Evolutionary conservation across 2,113 vertebrate genomes (phyloP).

Genomic region (Lamprologus sp.): DNA sequence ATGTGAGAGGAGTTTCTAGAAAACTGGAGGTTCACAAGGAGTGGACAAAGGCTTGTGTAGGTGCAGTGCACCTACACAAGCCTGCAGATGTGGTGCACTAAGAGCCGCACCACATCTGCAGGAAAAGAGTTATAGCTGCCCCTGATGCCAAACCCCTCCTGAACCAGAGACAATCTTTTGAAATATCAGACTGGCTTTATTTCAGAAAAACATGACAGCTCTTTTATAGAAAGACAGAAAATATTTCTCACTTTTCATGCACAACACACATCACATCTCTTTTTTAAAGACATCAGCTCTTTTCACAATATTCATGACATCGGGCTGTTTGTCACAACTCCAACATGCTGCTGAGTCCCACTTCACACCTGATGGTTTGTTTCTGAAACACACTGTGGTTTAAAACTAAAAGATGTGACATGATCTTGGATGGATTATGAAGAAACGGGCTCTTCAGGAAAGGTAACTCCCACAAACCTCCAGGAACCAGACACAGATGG

Average conservation of each 20-base stretch:
- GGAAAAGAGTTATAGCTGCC: background rate
- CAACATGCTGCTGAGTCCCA: background rate
- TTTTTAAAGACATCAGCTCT: background rate
- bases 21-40: background rate
- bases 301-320: background rate
- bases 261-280: background rate
- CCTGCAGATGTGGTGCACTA: background rate
- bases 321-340: background rate
- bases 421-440: background rate
- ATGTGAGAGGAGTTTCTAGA: background rate
- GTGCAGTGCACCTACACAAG: background rate
- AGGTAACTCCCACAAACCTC: background rate
- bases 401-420: background rate
- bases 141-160: background rate
- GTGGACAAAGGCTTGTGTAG: background rate
- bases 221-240: background rate
- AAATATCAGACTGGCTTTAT: background rate
- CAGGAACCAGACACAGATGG: background rate
- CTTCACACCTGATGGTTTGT: background rate
- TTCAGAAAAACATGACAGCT: background rate
- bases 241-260: background rate
- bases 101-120: background rate
- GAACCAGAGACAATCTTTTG: background rate
- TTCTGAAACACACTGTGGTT: background rate
- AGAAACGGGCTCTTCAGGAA: background rate